Percentiles rank a stretch among this genome's conserved stretches.
Conservation (phyloP, 37 sponge, comb jelly and placozoan genomes). For the Geodia barretti region DNA sequence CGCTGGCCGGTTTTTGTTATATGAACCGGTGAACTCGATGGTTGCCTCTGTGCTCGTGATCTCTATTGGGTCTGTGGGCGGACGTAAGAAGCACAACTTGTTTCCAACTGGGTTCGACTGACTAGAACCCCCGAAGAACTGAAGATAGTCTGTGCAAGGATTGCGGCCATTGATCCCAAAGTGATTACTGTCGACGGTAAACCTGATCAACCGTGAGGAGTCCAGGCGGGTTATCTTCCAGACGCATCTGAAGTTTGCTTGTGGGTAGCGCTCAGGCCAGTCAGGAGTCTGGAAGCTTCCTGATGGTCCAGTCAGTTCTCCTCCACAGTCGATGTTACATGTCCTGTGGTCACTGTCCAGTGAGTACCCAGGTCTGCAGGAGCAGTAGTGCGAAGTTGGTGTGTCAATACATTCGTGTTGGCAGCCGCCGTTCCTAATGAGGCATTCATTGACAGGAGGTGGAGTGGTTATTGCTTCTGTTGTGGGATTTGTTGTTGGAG, state of each 20-base stretch:
- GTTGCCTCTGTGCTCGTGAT: too few relatives aligned
- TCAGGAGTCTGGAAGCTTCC: slow-evolving; percentile 10
- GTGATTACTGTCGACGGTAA: not conserved
- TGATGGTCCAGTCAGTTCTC: not conserved
- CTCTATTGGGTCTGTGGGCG: too few relatives aligned
- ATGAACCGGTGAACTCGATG: too few relatives aligned
- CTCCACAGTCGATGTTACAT: not conserved
- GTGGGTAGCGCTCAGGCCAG: slow-evolving; percentile 31
- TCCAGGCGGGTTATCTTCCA: not conserved
- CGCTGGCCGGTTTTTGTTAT: too few relatives aligned
- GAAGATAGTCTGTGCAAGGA: not conserved
- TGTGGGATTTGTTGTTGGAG: too few relatives aligned
- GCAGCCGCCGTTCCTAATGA: slow-evolving; percentile 28
- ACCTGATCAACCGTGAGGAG: not conserved
- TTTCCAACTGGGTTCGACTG: too few relatives aligned
- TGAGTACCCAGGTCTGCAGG: not conserved
- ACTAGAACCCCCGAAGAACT: not conserved
- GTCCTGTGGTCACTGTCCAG: not conserved
- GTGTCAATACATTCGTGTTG: slow-evolving; percentile 34
- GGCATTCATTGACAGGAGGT: too few relatives aligned
- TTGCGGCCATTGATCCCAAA: not conserved
- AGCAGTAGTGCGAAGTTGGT: not conserved
- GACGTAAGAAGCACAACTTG: too few relatives aligned
- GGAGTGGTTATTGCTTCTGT: too few relatives aligned
- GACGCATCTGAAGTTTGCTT: not conserved